Base-by-base conservation (phyloP, 2,888 invertebrate species). In the Xestia sexstrigata region DNA sequence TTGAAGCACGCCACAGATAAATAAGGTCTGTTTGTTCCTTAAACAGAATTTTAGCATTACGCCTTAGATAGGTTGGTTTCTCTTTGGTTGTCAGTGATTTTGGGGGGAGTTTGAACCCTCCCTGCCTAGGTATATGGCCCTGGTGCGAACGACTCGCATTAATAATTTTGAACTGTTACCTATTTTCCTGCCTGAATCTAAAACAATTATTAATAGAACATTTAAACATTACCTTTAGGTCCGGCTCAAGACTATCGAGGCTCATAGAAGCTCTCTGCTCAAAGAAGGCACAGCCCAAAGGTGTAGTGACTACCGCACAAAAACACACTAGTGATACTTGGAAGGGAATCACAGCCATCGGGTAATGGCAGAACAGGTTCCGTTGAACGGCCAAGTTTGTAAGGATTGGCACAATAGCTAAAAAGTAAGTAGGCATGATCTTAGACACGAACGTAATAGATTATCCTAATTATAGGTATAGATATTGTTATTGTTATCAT, bases 301-400 rank as follows among this genome's bases (percentile, higher is more conserved):
- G 82, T 1, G 82, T 82, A 6, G 71, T 35, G 45, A 79, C 49
- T 1, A 39, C 4, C 20, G 13, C 20, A 66, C 49, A 79, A 1
- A 83, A 2, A 17, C 42, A 74, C 45, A 83, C 72, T 26, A 82
- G 69, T 7, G 69, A 17, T 15, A 83, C 0, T 79, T 82, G 82
- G 45, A 82, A 82, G 5, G 82, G 82, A 35, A 82, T 15, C 13
- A 79, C 83, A 35, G 79, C 83, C 26, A 75, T 0, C 11, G 82
- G 79, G 42, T 70, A 83, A 52, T 71, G 68, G 26, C 83, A 75
- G 69, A 82, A 83, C n/a, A 74, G 6, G 9, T 70, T 49, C 6
- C 42, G 60, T 26, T 83, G 62, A 35, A 62, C 42, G 26, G 82
- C 82, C 0, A 20, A 1, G 39, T 83, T 75, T 2, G 82, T 82